Percentiles rank a stretch among this genome's conserved stretches.
phyloP scores from a whole-genome alignment of 2,113 vertebrate genomes.

The Ameiurus melas region DNA sequence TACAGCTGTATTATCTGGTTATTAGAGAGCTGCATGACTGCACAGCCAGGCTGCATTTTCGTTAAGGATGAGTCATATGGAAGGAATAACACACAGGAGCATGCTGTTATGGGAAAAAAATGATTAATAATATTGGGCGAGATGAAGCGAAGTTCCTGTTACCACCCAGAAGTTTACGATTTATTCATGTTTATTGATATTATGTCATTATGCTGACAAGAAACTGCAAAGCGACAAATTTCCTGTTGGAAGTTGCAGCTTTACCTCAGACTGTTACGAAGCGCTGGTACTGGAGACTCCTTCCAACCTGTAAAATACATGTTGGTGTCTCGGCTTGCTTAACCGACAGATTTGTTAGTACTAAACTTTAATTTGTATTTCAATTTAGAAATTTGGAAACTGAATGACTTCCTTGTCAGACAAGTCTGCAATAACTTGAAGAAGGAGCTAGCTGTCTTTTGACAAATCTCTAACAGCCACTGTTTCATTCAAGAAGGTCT shows the following conservation, averaged over 20 bases:
- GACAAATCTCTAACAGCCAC: background rate
- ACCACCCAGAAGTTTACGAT: background rate
- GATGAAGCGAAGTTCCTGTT: background rate
- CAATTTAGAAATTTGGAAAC: background rate
- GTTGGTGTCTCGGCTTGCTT: background rate
- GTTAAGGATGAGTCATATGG: background rate
- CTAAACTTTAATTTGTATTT: background rate
- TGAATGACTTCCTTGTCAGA: background rate
- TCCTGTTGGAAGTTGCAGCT: background rate
- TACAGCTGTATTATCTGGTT: conserved; percentile 22
- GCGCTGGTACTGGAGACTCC: background rate
- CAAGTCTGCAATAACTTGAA: background rate
- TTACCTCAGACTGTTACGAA: background rate
- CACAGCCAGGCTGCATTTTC: background rate
- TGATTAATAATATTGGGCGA: background rate
- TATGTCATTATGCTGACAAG: background rate
- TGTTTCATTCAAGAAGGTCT: background rate
- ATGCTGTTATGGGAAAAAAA: background rate
- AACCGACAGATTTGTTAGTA: background rate
- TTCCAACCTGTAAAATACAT: background rate
- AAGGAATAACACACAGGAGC: background rate
- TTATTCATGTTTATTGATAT: background rate
- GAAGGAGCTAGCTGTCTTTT: background rate
- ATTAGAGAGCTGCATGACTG: conserved; percentile 25
- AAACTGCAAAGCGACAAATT: background rate